phyloP scores from a whole-genome alignment of 2,888 invertebrate species.

The Hesperia comma region DNA sequence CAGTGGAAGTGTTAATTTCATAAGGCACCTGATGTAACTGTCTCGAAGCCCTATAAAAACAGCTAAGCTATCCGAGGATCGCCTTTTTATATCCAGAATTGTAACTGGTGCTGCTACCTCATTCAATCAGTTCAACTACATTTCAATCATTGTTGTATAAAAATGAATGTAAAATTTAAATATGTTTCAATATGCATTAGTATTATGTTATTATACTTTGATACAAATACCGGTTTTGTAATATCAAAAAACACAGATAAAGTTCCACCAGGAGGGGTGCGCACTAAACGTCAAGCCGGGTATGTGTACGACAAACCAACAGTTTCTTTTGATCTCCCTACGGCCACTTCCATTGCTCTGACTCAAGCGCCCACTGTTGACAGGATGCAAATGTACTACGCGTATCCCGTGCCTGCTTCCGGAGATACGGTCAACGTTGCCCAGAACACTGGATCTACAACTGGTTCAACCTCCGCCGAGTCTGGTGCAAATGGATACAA shows the following conservation, averaged over 20 bases:
- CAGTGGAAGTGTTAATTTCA: slow-evolving; percentile 55
- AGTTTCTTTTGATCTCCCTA: slow-evolving; percentile 66
- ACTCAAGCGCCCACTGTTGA: slow-evolving; percentile 70
- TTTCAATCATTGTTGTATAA: slow-evolving; percentile 2
- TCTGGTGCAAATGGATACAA: slow-evolving; percentile 41
- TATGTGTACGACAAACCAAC: slow-evolving; percentile 74
- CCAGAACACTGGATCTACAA: slow-evolving; percentile 47
- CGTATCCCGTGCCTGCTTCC: slow-evolving; percentile 65
- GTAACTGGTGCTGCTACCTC: background rate
- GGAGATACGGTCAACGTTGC: slow-evolving; percentile 55
- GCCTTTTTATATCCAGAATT: slow-evolving; percentile 51
- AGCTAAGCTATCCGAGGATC: slow-evolving; percentile 49
- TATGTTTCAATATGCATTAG: slow-evolving; percentile 13
- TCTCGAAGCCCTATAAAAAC: slow-evolving; percentile 67
- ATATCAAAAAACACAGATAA: background rate
- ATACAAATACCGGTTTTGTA: slow-evolving; percentile 2
- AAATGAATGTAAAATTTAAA: slow-evolving; percentile 25
- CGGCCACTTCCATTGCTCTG: slow-evolving; percentile 54
- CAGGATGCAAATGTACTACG: slow-evolving; percentile 76
- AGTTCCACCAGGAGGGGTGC: slow-evolving; percentile 41
- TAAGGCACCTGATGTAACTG: slow-evolving; percentile 55
- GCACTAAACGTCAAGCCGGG: slow-evolving; percentile 71
- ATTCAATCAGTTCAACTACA: background rate
- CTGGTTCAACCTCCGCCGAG: slow-evolving; percentile 39
- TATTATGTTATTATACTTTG: slow-evolving; percentile 10